A percentile compares a stretch with the other conserved stretches of the same genome.
Conservation (phyloP, 2,113 vertebrate genomes). For the Alligator mississippiensis region DNA sequence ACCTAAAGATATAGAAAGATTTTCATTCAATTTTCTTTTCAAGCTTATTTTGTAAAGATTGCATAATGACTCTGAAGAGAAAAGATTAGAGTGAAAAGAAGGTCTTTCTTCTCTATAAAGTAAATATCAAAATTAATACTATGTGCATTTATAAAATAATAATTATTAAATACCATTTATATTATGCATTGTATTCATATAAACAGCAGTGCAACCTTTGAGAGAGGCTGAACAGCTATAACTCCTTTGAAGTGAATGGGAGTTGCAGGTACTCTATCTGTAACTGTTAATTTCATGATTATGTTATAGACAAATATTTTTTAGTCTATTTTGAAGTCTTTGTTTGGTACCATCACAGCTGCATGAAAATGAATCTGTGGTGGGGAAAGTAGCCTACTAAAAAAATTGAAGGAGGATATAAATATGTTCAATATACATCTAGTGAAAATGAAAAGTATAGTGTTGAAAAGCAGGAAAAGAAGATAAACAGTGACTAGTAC, state of each 20-base stretch:
- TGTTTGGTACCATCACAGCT: slow-evolving; percentile 30
- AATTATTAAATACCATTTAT: slow-evolving; percentile 38
- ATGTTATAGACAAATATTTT: slow-evolving; percentile 47
- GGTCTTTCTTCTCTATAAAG: neutral
- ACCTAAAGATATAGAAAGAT: neutral
- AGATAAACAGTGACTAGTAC: slow-evolving; percentile 58
- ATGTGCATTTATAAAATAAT: slow-evolving; percentile 10
- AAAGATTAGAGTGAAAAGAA: slow-evolving; percentile 10
- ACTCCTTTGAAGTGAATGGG: slow-evolving; percentile 57
- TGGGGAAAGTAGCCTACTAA: slow-evolving; percentile 60
- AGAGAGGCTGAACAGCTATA: slow-evolving; percentile 49
- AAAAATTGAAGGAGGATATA: slow-evolving; percentile 53
- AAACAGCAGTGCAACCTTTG: slow-evolving; percentile 37
- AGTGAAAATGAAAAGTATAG: slow-evolving; percentile 53
- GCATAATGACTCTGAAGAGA: slow-evolving; percentile 13
- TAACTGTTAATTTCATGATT: slow-evolving; percentile 45
- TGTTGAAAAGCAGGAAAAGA: slow-evolving; percentile 31
- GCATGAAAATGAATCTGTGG: slow-evolving; percentile 47
- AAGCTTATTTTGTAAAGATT: neutral
- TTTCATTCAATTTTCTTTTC: slow-evolving; percentile 45
- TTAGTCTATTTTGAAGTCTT: slow-evolving; percentile 53
- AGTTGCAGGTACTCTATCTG: slow-evolving; percentile 34
- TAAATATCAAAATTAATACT: slow-evolving; percentile 46
- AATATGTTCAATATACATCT: slow-evolving; percentile 41
- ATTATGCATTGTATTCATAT: slow-evolving; percentile 52